Evolutionary conservation across 2,797 vertebrate species (phyloP).

Genomic region (Karalla daura): DNA sequence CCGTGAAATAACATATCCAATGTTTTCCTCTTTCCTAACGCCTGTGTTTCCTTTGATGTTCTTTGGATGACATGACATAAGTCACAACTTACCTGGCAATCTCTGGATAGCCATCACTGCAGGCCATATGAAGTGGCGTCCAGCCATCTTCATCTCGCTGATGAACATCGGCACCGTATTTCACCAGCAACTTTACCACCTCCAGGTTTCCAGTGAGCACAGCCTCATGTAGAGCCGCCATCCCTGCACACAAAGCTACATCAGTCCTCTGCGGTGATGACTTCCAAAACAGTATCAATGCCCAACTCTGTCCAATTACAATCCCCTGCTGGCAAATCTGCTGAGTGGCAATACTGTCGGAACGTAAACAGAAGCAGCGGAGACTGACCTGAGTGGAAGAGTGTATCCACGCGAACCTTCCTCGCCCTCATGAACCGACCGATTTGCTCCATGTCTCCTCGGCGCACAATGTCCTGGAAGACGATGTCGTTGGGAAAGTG

Average conservation of each 20-base stretch:
- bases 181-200: slow-evolving; percentile 93
- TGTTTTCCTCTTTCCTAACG: not conserved
- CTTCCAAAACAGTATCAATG: not conserved
- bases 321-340: not conserved
- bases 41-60: not conserved
- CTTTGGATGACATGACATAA: not conserved
- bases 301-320: too few relatives aligned
- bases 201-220: slow-evolving; percentile 95
- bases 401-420: slow-evolving; percentile 91
- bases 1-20: not conserved
- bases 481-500: slow-evolving; percentile 93
- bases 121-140: slow-evolving; percentile 96
- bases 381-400: slow-evolving; percentile 91
- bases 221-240: slow-evolving; percentile 94
- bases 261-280: not conserved
- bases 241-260: slow-evolving; percentile 81
- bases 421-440: slow-evolving; percentile 93
- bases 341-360: too few relatives aligned
- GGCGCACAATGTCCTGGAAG: slow-evolving; percentile 93
- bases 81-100: slow-evolving; percentile 87
- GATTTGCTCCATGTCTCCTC: slow-evolving; percentile 94
- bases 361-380: not conserved
- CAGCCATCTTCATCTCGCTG: slow-evolving; percentile 93
- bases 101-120: slow-evolving; percentile 91
- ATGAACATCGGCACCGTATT: slow-evolving; percentile 92